A percentile compares a stretch with the other conserved stretches of the same genome.
phyloP scores from a whole-genome alignment of 2,113 vertebrate species.

The Protobothrops flavoviridis region DNA sequence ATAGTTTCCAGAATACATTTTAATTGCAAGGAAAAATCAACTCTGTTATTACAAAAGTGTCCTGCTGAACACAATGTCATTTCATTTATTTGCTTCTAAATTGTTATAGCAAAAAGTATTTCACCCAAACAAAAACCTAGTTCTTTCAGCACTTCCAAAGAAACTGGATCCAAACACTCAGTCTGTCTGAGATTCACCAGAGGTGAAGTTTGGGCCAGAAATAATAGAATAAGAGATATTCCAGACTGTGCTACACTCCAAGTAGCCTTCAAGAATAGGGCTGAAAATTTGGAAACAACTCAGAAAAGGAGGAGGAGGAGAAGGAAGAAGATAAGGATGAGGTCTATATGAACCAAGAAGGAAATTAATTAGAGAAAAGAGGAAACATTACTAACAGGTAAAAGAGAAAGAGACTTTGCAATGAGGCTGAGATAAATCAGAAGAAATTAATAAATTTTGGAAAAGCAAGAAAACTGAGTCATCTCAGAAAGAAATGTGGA shows the following conservation, averaged over 20 bases:
- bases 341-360: not conserved
- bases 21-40: not conserved
- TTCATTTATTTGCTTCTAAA: conserved; percentile 1
- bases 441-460: not conserved
- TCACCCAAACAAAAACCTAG: conserved; percentile 47
- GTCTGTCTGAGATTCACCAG: conserved; percentile 40
- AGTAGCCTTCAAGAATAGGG: not conserved
- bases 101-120: not conserved
- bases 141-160: conserved; percentile 56
- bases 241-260: not conserved
- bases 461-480: not conserved
- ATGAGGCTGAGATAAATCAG: not conserved
- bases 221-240: not conserved
- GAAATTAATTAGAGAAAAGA: not conserved
- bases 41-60: not conserved
- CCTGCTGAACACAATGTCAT: conserved; percentile 15
- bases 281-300: not conserved
- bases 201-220: not conserved
- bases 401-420: not conserved
- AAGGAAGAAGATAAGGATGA: not conserved
- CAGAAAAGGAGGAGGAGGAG: not conserved
- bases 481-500: not conserved
- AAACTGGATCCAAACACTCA: conserved; percentile 51
- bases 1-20: not conserved
- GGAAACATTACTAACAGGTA: not conserved